Base-by-base conservation (phyloP, 2,113 vertebrate genomes). In the Perca schrenkii region DNA sequence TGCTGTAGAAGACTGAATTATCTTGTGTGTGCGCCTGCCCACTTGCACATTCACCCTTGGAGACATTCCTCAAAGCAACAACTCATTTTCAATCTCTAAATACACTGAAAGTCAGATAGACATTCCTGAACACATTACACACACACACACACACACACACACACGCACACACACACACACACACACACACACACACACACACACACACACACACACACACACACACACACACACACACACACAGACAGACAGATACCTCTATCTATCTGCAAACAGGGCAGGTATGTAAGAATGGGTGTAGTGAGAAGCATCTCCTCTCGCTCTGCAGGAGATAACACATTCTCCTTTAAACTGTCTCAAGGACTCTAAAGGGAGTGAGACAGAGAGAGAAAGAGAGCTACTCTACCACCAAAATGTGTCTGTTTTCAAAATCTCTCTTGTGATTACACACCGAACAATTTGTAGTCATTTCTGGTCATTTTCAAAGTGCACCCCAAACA, bases 1-100 rank as follows among this genome's bases (percentile, higher is more conserved):
- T 77, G 84, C 85, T 84, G 86, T 88, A 89, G 83, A 86, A 86
- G 86, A 87, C 86, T 74, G 78, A 89, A 94, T 92, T 90, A 90
- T 92, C 80, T 85, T 43, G 73, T 77, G 68, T 71, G 79, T 68
- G 71, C 8, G 77, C 86, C 77, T 85, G 82, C 85, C 79, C 90
- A 88, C 90, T 86, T 84, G 82, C 75, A 84, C 84, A 82, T 86
- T 90, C 80, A 83, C 79, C 90, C 88, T 91, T 64, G 64, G 91
- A 89, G 86, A 90, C 73, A 82, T 83, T 86, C 86, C 90, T 89
- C 64, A 86, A 91, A 93, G 89, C 83, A 54, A 64, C 46, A 16
- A 82, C 79, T 91, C 85, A 85, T 80, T 88, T 86, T 79, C 61
- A 66, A 53, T 84, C 73, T 76, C 74, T 83, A 90, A 91, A 88